Conservation (phyloP, 2,888 invertebrate genomes). For the Torymus auratus region DNA sequence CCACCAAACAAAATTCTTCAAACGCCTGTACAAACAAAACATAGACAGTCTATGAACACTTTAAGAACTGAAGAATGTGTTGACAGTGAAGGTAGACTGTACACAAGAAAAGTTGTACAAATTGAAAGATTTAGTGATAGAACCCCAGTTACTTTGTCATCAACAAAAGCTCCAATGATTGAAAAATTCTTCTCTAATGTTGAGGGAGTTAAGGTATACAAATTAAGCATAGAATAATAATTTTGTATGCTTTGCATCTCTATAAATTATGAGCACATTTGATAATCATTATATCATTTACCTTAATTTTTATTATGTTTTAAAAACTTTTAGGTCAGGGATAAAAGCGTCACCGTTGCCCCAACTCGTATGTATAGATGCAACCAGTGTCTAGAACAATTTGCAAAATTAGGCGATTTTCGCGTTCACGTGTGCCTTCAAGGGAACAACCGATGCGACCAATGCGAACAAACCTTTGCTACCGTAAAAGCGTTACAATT, state of each 20-base stretch:
- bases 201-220: constrained; percentile 72
- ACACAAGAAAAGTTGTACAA: constrained; percentile 79
- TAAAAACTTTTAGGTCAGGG: constrained; percentile 65
- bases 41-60: constrained; percentile 72
- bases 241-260: not conserved
- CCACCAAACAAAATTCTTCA: constrained; percentile 28
- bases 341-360: constrained; percentile 64
- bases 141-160: constrained; percentile 61
- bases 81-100: constrained; percentile 78
- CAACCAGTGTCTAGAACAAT: constrained; percentile 77
- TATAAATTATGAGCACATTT: not conserved
- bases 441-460: constrained; percentile 71
- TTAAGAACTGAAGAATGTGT: constrained; percentile 77
- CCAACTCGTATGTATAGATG: constrained; percentile 76
- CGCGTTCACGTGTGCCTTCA: constrained; percentile 76
- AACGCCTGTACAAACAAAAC: constrained; percentile 46
- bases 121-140: constrained; percentile 80
- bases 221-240: not conserved
- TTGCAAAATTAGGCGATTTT: constrained; percentile 76
- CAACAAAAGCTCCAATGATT: constrained; percentile 72
- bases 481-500: constrained; percentile 79
- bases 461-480: constrained; percentile 72
- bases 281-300: not conserved
- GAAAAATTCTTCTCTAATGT: constrained; percentile 75
- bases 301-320: not conserved